phyloP scores from a whole-genome alignment of 2,797 vertebrate species.

The Anguilla megastoma region DNA sequence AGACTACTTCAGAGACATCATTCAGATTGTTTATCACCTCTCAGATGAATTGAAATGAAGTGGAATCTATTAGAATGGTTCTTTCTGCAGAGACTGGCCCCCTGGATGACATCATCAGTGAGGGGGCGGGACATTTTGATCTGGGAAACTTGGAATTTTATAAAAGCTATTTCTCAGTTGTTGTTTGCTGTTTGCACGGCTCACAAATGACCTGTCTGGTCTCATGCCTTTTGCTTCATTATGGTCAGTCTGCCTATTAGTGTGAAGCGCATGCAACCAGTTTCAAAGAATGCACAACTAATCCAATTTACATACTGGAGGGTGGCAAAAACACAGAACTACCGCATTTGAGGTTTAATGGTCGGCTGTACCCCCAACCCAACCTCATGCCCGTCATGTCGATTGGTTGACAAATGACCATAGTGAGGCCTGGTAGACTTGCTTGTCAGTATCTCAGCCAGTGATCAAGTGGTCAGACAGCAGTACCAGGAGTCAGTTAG shows the following conservation, averaged over 20 bases:
- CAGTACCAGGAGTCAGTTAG: too few species aligned
- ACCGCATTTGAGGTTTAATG: neutral
- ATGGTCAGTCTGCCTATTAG: neutral
- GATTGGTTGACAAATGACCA: too few species aligned
- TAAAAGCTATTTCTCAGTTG: neutral
- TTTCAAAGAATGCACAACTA: neutral
- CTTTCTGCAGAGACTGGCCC: constrained; percentile 49
- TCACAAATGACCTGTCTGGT: neutral
- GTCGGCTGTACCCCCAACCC: too few species aligned
- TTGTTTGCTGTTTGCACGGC: neutral
- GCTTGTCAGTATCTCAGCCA: too few species aligned
- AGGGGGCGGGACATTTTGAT: neutral
- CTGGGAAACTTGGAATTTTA: neutral
- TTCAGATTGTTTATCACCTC: constrained; percentile 70
- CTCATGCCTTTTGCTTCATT: neutral
- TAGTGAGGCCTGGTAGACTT: too few species aligned
- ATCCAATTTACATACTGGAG: neutral
- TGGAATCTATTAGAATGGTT: constrained; percentile 59
- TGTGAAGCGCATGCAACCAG: neutral
- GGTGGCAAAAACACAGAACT: neutral
- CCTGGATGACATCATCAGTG: constrained; percentile 5
- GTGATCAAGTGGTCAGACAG: too few species aligned
- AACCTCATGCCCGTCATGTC: too few species aligned
- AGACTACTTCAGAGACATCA: constrained; percentile 68
- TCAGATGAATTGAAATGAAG: constrained; percentile 69